These are phyloP conservation scores for Ranitomeya variabilis DNA, from an alignment of 2,113 vertebrate species.

Conservation along the genomic window DNA sequence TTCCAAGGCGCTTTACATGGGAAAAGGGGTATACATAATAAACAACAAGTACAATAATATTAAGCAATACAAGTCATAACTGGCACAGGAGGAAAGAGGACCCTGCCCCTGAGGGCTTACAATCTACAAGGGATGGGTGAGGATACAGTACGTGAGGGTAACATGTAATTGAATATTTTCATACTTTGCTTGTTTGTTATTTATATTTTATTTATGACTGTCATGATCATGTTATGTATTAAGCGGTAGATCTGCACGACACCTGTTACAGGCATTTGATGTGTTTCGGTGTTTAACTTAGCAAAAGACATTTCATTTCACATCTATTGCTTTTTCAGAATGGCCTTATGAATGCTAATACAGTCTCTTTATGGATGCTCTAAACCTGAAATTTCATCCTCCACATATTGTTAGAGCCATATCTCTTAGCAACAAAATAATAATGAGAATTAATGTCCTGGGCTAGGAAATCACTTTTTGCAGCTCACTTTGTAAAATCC, in stretches of 20 bases:
- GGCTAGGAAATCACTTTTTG: constrained; percentile 63
- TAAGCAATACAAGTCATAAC: no score
- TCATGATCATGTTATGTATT: constrained; percentile 12
- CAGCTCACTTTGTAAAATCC: constrained; percentile 57
- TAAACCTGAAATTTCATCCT: constrained; percentile 35
- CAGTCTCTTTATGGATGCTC: constrained; percentile 26
- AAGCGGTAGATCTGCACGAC: constrained; percentile 9
- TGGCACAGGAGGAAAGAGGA: no score
- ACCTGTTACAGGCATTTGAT: constrained; percentile 38
- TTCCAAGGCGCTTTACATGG: no score
- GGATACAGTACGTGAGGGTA: no score
- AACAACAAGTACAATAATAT: no score
- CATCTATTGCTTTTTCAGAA: constrained; percentile 6
- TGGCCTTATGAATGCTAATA: neutral
- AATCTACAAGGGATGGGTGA: no score
- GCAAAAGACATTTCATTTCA: neutral
- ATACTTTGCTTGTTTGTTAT: neutral
- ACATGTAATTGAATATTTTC: neutral
- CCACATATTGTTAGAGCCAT: constrained; percentile 1
- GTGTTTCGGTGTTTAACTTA: constrained; percentile 18
- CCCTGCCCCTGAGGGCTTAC: no score
- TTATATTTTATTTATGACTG: neutral
- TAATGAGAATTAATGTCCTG: constrained; percentile 42
- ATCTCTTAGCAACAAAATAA: constrained; percentile 58
- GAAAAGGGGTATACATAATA: no score